Evolutionary conservation across 1,140 invertebrate species (phyloP).

Genomic region (Goniozus legneri): DNA sequence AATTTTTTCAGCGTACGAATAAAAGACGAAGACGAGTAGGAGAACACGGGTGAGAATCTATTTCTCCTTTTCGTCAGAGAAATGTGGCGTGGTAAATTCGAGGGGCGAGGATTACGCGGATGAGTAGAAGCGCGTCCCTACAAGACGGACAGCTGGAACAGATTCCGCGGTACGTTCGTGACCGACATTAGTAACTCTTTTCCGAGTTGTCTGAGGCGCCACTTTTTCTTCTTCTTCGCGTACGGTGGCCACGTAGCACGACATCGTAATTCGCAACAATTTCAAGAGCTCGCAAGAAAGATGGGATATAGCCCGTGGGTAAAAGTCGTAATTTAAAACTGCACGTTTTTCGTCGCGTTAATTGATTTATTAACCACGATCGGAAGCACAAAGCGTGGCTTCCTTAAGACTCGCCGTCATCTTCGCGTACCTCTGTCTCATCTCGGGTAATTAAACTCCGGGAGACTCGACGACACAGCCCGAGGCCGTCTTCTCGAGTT

Average conservation of each 20-base stretch:
- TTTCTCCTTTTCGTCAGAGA: constrained; percentile 6
- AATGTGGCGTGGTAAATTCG: constrained; percentile 27
- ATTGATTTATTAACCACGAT: too few species aligned
- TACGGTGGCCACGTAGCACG: neutral
- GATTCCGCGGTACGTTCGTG: constrained; percentile 28
- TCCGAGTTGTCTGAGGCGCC: neutral
- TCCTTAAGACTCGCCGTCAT: constrained; percentile 28
- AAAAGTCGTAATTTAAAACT: neutral
- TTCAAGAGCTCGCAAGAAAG: too few species aligned
- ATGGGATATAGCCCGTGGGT: too few species aligned
- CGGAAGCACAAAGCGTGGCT: neutral
- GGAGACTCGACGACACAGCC: constrained; percentile 46
- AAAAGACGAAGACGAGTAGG: too few species aligned
- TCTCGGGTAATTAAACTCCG: constrained; percentile 46
- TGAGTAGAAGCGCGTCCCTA: constrained; percentile 17
- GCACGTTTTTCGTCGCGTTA: neutral
- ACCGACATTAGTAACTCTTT: constrained; percentile 34
- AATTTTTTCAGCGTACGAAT: too few species aligned
- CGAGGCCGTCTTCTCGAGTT: constrained; percentile 38
- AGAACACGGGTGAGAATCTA: too few species aligned
- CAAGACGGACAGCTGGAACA: constrained; percentile 25
- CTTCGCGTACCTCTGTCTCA: too few species aligned
- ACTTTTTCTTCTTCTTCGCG: constrained; percentile 12
- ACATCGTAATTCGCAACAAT: constrained; percentile 5
- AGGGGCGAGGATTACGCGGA: constrained; percentile 22